phyloP scores from a whole-genome alignment of 2,797 vertebrate genomes.

The Peromyscus melanophrys region DNA sequence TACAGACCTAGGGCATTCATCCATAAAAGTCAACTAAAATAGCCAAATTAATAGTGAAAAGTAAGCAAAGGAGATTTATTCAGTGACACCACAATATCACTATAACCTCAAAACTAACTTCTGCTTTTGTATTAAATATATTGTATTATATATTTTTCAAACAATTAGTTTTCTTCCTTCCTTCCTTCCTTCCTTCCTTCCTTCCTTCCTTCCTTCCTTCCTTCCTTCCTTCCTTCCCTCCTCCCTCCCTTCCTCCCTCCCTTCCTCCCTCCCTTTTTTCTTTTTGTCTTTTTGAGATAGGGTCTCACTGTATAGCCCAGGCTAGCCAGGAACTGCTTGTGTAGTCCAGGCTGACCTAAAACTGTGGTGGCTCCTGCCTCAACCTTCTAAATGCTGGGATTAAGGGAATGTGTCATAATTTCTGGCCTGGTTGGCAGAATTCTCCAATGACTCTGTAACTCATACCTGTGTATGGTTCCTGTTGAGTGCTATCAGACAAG shows the following conservation, averaged over 20 bases:
- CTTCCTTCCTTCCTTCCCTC: too few relatives aligned
- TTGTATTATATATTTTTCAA: background rate
- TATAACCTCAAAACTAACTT: background rate
- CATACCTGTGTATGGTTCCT: background rate
- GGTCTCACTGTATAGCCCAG: background rate
- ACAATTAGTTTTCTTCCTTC: background rate
- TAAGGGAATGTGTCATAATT: background rate
- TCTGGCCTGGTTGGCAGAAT: background rate
- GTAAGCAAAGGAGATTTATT: background rate
- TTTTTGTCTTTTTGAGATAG: background rate
- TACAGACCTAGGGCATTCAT: background rate
- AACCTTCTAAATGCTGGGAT: background rate
- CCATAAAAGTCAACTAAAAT: background rate
- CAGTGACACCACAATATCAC: background rate
- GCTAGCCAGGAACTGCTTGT: background rate
- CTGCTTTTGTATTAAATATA: background rate
- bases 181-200: background rate
- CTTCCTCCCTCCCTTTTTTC: too few relatives aligned
- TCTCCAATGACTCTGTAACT: background rate
- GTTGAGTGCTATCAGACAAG: rapidly evolving
- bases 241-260: too few relatives aligned
- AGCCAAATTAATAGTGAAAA: background rate
- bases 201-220: background rate
- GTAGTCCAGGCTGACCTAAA: too few relatives aligned
- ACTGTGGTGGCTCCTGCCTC: background rate